phyloP scores from a whole-genome alignment of 2,888 invertebrate genomes.

The Clanis bilineata region DNA sequence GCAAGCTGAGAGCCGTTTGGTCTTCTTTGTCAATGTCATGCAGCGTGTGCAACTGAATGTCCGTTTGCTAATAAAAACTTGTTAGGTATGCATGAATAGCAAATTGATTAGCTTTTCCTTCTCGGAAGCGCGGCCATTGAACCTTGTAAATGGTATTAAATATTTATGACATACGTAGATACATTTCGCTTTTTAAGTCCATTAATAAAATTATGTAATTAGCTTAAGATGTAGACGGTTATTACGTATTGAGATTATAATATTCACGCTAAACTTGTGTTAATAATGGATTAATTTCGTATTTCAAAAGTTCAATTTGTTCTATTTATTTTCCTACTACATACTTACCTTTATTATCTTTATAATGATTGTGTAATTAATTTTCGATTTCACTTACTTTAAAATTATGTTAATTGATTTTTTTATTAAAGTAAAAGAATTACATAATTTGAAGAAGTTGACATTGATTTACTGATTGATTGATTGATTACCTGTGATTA shows the following conservation, averaged over 20 bases:
- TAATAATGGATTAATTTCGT: too few species aligned
- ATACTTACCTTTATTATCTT: neutral
- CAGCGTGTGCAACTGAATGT: neutral
- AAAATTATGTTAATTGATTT: neutral
- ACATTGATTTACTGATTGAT: neutral
- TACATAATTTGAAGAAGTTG: neutral
- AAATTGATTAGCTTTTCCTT: neutral
- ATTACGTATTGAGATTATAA: too few species aligned
- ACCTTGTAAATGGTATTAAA: neutral
- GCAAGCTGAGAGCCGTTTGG: neutral
- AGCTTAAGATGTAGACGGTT: too few species aligned
- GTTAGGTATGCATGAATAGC: neutral
- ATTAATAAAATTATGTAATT: too few species aligned
- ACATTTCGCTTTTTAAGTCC: too few species aligned
- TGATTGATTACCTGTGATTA: too few species aligned
- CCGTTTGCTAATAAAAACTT: conserved; percentile 1
- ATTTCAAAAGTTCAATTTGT: too few species aligned
- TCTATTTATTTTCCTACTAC: neutral
- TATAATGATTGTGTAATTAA: neutral
- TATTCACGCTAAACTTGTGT: neutral
- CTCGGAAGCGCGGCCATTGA: neutral
- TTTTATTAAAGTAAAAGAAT: neutral
- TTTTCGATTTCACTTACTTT: neutral
- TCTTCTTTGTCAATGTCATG: neutral
- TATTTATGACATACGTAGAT: too few species aligned